Conservation (phyloP, 1,140 invertebrate genomes). For the Bombus pascuorum region DNA sequence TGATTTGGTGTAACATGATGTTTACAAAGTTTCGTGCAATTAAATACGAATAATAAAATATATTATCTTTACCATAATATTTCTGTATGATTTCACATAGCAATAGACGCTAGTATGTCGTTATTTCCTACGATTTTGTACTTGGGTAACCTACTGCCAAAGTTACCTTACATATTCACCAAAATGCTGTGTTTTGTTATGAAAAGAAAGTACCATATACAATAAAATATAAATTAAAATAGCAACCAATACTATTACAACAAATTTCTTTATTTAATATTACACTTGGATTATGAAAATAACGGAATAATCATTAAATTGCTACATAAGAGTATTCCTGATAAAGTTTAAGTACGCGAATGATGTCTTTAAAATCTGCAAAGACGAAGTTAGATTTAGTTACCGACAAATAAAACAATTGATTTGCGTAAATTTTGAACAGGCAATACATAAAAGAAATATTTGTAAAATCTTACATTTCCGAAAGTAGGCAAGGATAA, state of each 20-base stretch:
- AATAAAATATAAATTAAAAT: background rate
- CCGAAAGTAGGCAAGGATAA: slow-evolving; percentile 64
- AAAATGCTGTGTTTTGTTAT: background rate
- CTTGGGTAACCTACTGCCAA: no score
- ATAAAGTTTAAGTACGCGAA: slow-evolving; percentile 54
- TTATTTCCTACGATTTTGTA: no score
- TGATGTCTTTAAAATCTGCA: slow-evolving; percentile 56
- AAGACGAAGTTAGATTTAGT: background rate
- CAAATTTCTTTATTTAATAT: background rate
- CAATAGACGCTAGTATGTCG: no score
- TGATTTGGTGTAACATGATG: no score
- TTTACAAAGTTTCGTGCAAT: no score
- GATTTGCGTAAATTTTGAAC: background rate
- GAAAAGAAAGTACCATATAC: background rate
- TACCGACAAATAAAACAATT: background rate
- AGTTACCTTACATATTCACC: no score
- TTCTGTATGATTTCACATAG: no score
- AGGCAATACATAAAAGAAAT: no score
- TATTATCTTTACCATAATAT: no score
- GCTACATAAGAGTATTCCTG: slow-evolving; percentile 38
- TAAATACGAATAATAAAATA: no score
- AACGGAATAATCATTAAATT: background rate
- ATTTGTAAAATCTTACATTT: slow-evolving; percentile 46
- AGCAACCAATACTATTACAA: background rate
- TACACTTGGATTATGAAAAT: background rate